phyloP scores from a whole-genome alignment of 1,140 invertebrate genomes.

The Holotrichia oblita region DNA sequence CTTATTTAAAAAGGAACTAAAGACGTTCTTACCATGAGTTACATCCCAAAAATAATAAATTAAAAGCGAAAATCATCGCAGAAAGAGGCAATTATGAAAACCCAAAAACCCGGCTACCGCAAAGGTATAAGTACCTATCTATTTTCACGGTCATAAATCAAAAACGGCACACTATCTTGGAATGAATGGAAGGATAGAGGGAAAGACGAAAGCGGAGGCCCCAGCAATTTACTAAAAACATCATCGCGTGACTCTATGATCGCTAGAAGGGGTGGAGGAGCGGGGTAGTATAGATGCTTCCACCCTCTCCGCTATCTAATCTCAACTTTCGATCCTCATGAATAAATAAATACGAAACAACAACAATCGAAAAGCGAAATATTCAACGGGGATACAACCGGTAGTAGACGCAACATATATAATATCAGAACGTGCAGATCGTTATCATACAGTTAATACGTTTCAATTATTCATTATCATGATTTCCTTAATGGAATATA shows the following conservation, averaged over 20 bases:
- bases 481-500: slow-evolving; percentile 38
- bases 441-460: slow-evolving; percentile 23
- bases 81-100: slow-evolving; percentile 8
- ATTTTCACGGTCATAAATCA: not conserved
- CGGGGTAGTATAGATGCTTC: not conserved
- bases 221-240: slow-evolving; percentile 9
- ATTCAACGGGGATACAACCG: not conserved
- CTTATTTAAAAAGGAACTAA: too few relatives aligned
- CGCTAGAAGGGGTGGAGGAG: not conserved
- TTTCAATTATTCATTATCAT: slow-evolving; percentile 37
- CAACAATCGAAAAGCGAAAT: slow-evolving; percentile 3
- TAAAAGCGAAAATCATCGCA: not conserved
- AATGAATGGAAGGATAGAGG: not conserved
- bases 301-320: not conserved
- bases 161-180: not conserved
- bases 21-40: too few relatives aligned
- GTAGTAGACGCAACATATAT: not conserved
- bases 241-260: not conserved
- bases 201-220: not conserved
- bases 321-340: not conserved
- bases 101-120: not conserved
- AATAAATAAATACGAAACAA: slow-evolving; percentile 13
- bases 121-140: slow-evolving; percentile 11
- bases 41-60: not conserved
- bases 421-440: not conserved